phyloP scores from a whole-genome alignment of 2,113 vertebrate genomes.

The Vanacampus margaritifer region DNA sequence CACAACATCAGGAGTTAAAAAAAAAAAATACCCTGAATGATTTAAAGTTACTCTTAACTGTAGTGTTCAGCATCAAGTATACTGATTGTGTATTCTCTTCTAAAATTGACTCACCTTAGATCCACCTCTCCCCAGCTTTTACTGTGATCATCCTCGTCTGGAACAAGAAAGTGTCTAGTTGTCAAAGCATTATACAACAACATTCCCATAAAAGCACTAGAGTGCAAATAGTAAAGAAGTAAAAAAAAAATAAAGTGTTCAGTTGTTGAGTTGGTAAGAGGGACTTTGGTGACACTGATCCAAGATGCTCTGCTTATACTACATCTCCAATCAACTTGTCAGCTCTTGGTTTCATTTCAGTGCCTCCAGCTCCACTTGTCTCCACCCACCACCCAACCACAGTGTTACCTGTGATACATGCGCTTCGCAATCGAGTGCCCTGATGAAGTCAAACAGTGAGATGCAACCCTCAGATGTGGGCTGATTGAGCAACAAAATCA shows the following conservation, averaged over 20 bases:
- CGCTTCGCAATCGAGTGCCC: background rate
- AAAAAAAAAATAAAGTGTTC: constrained; percentile 1
- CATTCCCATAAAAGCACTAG: constrained; percentile 11
- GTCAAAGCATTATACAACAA: constrained; percentile 24
- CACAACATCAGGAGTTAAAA: background rate
- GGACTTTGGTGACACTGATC: background rate
- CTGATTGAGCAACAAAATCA: background rate
- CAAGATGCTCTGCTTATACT: constrained; percentile 10
- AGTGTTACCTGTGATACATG: constrained; percentile 34
- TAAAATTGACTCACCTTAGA: constrained; percentile 56
- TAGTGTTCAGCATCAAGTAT: background rate
- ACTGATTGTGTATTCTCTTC: background rate
- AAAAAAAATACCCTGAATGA: background rate
- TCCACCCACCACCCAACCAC: constrained; percentile 41
- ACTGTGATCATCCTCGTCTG: constrained; percentile 62
- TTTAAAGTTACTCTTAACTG: background rate
- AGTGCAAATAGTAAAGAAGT: constrained; percentile 1
- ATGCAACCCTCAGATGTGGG: background rate
- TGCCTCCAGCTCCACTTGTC: constrained; percentile 22
- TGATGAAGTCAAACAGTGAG: background rate
- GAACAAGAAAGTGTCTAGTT: constrained; percentile 42
- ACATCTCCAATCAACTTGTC: constrained; percentile 12
- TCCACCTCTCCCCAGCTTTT: constrained; percentile 64
- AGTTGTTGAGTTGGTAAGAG: background rate
- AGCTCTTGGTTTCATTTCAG: constrained; percentile 5